Evolutionary conservation across 2,888 invertebrate species (phyloP), one percentile per base, ranked within the genome.

Genomic region (Enoplolaimus lenunculus): DNA sequence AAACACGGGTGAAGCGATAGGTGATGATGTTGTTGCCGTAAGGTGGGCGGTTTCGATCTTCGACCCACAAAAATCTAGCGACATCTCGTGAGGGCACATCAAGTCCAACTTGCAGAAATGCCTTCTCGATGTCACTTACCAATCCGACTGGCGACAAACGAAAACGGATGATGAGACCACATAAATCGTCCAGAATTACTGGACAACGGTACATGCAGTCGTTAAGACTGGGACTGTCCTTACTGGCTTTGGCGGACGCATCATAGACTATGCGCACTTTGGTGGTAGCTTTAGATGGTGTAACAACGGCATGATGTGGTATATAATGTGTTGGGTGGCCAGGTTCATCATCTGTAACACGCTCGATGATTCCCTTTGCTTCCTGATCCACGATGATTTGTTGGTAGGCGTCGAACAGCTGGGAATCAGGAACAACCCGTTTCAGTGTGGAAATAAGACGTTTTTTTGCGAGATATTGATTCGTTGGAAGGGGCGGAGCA

Each of bases 311-410:
- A n/a, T 74, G 74, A 60, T 74, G 72, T 0, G 74, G 74, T 7
- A 73, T 28, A 60, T 73, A 74, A 45, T 74, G 74, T 62, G 21
- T 45, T n/a, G n/a, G n/a, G n/a, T n/a, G n/a, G n/a, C n/a, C n/a
- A n/a, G n/a, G n/a, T n/a, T n/a, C n/a, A n/a, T n/a, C n/a, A 21
- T 68, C 16, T 31, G 33, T 35, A 7, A 67, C 67, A n/a, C 65
- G 60, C 59, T 72, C 72, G 57, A 73, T 68, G 60, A 71, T 72
- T 1, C 60, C 70, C 13, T 64, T 45, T 1, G 68, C 29, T 30
- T 60, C 60, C 31, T 71, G 70, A 1, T 71, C 71, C 1, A 13
- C 16, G 62, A 73, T 66, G 57, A 71, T 60, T 16, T 60, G 29
- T 29, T 69, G 30, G 30, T 73, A 73, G 33, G 70, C 67, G n/a